Percentiles rank a stretch among this genome's conserved stretches.
These are phyloP conservation scores for Crypturellus tataupa DNA, from an alignment of 2,797 vertebrate genomes.

Conservation along the genomic window DNA sequence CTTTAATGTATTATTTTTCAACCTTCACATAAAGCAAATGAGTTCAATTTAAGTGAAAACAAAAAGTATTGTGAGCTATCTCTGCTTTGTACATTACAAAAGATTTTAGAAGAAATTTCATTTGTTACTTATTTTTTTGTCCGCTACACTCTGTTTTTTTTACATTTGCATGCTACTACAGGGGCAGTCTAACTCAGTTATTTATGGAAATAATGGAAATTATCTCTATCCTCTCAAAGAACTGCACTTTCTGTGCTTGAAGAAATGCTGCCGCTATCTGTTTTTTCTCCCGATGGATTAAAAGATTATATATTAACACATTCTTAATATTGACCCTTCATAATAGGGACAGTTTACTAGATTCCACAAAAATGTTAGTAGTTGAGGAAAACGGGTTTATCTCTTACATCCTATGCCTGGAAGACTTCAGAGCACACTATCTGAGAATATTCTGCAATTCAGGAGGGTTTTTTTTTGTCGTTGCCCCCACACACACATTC, in stretches of 20 bases:
- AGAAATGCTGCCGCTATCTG: background rate
- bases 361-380: background rate
- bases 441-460: background rate
- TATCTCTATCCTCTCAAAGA: background rate
- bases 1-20: too few species aligned
- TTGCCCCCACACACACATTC: too few species aligned
- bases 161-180: background rate
- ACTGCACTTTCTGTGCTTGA: background rate
- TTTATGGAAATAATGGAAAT: background rate
- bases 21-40: too few species aligned
- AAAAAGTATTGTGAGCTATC: too few species aligned
- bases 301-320: background rate
- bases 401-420: background rate
- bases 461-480: background rate
- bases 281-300: background rate
- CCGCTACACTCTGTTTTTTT: background rate
- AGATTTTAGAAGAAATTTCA: background rate
- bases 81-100: background rate
- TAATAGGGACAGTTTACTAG: background rate
- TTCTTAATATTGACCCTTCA: background rate
- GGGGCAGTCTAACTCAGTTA: background rate
- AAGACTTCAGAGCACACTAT: background rate
- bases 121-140: background rate
- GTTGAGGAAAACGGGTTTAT: accelerated
- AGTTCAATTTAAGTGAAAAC: too few species aligned